Conservation (phyloP, 2,888 invertebrate species). For the Melangyna quadrimaculata region DNA sequence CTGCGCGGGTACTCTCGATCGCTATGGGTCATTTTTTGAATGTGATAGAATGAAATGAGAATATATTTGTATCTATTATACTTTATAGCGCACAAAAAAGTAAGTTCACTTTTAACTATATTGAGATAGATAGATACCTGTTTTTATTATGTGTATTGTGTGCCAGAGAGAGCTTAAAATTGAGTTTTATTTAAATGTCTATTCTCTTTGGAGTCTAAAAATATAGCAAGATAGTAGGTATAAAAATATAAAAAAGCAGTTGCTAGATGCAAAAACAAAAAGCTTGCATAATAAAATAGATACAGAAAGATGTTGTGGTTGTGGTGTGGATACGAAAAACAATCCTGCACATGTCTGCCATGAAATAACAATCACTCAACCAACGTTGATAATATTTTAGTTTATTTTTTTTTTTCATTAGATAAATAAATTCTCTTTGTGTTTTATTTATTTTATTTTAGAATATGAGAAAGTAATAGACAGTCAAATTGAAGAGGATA, state of each 20-base stretch:
- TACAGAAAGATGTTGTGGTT: conserved; percentile 9
- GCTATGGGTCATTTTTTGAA: background rate
- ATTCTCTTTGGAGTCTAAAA: background rate
- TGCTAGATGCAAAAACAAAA: conserved; percentile 26
- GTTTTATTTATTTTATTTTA: background rate
- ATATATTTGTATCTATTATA: background rate
- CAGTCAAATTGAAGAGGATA: background rate
- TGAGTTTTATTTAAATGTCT: background rate
- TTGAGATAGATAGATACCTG: background rate
- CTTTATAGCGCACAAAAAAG: conserved; percentile 4
- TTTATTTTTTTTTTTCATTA: background rate
- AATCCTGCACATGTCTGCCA: conserved; percentile 5
- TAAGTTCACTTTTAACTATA: conserved; percentile 38
- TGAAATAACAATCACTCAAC: background rate
- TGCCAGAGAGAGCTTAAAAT: conserved; percentile 4
- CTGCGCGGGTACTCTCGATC: background rate
- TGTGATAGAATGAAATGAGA: conserved; percentile 45
- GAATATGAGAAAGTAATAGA: background rate
- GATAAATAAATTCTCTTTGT: conserved; percentile 4
- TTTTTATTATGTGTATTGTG: background rate
- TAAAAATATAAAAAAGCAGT: background rate
- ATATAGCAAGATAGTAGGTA: background rate
- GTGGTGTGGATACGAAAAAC: background rate
- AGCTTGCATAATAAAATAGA: conserved; percentile 27
- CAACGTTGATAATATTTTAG: background rate